Evolutionary conservation across 2,113 vertebrate species (phyloP).

Genomic region (Pagrus major): DNA sequence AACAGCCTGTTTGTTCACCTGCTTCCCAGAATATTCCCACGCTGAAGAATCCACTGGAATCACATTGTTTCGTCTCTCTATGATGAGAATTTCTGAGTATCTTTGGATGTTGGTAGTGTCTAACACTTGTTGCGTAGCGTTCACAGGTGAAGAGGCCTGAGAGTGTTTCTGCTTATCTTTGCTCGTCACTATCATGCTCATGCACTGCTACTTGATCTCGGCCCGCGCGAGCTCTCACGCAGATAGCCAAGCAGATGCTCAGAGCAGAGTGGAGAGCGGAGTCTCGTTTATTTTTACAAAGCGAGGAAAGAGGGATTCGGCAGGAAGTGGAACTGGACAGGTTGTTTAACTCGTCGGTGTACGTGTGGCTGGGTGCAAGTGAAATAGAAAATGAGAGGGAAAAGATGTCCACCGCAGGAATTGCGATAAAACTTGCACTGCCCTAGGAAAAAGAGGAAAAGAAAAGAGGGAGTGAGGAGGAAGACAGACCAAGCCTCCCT

Average conservation of each 20-base stretch:
- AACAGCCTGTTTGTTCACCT: background rate
- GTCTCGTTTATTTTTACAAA: conserved; percentile 4
- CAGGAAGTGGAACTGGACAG: conserved; percentile 1
- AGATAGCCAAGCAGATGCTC: conserved; percentile 23
- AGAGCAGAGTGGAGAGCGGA: background rate
- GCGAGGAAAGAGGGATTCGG: background rate
- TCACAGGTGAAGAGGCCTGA: conserved; percentile 45
- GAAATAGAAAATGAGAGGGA: background rate
- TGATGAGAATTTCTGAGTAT: background rate
- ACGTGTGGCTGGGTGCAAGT: background rate
- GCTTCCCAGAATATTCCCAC: background rate
- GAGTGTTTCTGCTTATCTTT: conserved; percentile 22
- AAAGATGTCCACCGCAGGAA: background rate
- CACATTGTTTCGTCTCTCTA: background rate
- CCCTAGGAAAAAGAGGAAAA: background rate
- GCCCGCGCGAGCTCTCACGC: conserved; percentile 29
- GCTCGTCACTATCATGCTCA: conserved; percentile 22
- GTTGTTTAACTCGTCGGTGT: background rate
- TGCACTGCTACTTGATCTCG: conserved; percentile 41
- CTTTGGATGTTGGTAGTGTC: background rate
- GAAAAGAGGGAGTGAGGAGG: conserved; percentile 21
- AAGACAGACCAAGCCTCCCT: conserved; percentile 43
- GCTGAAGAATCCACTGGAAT: background rate
- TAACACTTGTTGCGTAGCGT: background rate
- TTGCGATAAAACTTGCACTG: conserved; percentile 27